Evolutionary conservation across 2,113 vertebrate genomes (phyloP), one percentile per base, ranked within the genome.

Genomic region (Lanius collurio): DNA sequence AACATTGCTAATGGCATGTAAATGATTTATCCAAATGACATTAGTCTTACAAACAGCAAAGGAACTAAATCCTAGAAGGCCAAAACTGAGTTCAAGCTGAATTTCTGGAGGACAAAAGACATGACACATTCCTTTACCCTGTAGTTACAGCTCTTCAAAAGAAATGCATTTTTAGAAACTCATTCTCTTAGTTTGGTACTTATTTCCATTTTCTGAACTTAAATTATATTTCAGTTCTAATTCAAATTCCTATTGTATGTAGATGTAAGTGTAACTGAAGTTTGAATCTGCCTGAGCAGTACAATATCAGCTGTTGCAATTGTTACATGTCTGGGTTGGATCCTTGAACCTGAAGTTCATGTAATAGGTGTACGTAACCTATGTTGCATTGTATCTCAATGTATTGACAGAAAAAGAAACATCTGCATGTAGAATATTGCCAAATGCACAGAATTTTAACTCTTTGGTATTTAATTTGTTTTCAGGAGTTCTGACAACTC

Each of bases 401-500:
- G 55, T 63, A 17, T 6, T 33, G 23, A 30, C 41, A 55, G 42
- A 33, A 31, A 79, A 81, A 39, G 7, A 55, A 85, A 74, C 13
- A 53, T 42, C 15, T 87, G 57, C 62, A 13, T 73, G 24, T 41
- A 56, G n/a, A 55, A 18, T 56, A 18, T 62, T 65, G 20, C 59
- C 42, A 91, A 50, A 59, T 78, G 50, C 7, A 3, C 39, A 26
- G 24, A 57, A 64, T 87, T 93, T 65, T 94, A 89, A 92, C 77
- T 87, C 18, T 80, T 37, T 24, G 37, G 7, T 78, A 13, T 89
- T 89, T 49, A 8, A 87, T 87, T 74, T 94, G 20, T 91, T 97
- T 96, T 57, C 81, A 99, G 99, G 99, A 83, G 94, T 98, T 74
- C 98, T 99, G 70, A 98, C 98, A 86, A 99, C 98, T 21, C 89